phyloP scores from a whole-genome alignment of 1,140 invertebrate genomes.

The Calycopis cecrops region DNA sequence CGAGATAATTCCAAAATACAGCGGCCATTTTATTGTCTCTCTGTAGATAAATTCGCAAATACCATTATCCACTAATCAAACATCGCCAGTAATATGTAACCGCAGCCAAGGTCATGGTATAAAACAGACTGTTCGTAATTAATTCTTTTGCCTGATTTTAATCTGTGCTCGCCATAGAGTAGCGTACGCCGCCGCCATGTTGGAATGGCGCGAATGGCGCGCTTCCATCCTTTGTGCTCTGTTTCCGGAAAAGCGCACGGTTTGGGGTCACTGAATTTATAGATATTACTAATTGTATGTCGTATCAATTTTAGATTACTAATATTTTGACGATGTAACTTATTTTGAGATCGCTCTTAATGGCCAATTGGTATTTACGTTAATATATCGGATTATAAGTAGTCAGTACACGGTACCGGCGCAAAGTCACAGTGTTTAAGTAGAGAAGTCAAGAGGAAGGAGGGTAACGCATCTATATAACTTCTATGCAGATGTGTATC shows the following conservation, averaged over 20 bases:
- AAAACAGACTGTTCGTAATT: slow-evolving; percentile 52
- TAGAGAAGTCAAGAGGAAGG: no score
- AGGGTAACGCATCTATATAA: no score
- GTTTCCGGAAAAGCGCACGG: slow-evolving; percentile 59
- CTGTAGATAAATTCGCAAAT: slow-evolving; percentile 23
- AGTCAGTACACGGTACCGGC: no score
- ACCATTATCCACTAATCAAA: slow-evolving; percentile 42
- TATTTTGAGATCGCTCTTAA: no score
- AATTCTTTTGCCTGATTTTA: slow-evolving; percentile 33
- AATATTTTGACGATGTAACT: not conserved
- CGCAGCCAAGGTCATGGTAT: slow-evolving; percentile 52
- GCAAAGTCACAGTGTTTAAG: no score
- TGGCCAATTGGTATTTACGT: no score
- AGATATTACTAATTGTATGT: slow-evolving; percentile 10
- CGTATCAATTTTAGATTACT: not conserved
- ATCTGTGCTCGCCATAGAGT: slow-evolving; percentile 21
- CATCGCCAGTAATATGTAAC: slow-evolving; percentile 39
- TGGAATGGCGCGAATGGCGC: slow-evolving; percentile 32
- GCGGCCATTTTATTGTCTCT: slow-evolving; percentile 46
- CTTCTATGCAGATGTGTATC: no score
- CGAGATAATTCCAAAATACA: slow-evolving; percentile 17
- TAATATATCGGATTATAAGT: no score
- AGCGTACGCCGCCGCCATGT: slow-evolving; percentile 31
- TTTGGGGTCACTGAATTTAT: slow-evolving; percentile 57
- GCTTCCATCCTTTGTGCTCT: slow-evolving; percentile 39